Percentiles rank a stretch among this genome's conserved stretches.
These are phyloP conservation scores for Tetheella fluctuosa DNA, from an alignment of 2,888 invertebrate species.

Conservation along the genomic window DNA sequence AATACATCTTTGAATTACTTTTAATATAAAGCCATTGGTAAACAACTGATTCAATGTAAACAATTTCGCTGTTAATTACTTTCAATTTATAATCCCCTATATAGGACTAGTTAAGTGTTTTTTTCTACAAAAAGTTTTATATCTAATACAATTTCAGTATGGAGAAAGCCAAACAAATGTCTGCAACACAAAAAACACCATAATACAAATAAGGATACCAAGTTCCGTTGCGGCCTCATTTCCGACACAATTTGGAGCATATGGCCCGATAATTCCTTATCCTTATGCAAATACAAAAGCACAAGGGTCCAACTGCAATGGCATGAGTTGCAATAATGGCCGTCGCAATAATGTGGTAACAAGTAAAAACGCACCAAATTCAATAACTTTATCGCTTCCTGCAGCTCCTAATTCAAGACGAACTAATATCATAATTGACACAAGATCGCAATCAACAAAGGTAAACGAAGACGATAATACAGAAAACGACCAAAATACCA, in stretches of 20 bases:
- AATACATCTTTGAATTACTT: too few relatives aligned
- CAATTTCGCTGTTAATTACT: too few relatives aligned
- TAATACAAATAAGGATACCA: slow-evolving; percentile 38
- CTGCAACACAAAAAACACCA: slow-evolving; percentile 34
- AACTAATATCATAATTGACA: slow-evolving; percentile 46
- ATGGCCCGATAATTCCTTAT: slow-evolving; percentile 5
- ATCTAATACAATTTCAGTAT: slow-evolving; percentile 1
- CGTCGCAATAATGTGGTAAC: not conserved
- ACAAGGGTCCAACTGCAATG: not conserved
- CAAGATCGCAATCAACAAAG: slow-evolving; percentile 14
- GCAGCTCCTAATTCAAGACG: slow-evolving; percentile 22
- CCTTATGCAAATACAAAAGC: not conserved
- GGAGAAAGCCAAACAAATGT: slow-evolving; percentile 9
- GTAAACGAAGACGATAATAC: not conserved
- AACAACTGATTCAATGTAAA: too few relatives aligned
- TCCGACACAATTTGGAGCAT: slow-evolving; percentile 24
- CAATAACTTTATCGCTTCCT: slow-evolving; percentile 34
- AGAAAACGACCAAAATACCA: too few relatives aligned
- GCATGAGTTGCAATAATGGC: not conserved
- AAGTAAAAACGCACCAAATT: slow-evolving; percentile 17
- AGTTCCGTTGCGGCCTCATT: slow-evolving; percentile 33
- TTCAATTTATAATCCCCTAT: too few relatives aligned
- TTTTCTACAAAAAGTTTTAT: not conserved
- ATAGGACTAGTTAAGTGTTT: not conserved
- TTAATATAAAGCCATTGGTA: too few relatives aligned